These are phyloP conservation scores for Diorhabda elongata DNA, from an alignment of 1,140 invertebrate species.

Conservation along the genomic window DNA sequence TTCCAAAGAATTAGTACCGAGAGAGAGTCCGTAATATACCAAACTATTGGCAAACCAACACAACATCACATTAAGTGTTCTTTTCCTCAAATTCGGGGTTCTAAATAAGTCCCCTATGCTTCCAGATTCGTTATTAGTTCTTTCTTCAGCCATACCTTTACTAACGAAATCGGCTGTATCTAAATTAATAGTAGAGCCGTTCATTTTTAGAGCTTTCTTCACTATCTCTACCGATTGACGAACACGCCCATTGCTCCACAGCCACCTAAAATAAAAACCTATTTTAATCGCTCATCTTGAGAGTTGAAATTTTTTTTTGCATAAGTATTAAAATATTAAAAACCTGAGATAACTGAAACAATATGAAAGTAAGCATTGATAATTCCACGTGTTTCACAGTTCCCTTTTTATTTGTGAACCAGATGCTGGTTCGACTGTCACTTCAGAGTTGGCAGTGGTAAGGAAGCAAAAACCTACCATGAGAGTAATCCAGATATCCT, in stretches of 20 bases:
- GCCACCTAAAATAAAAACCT: conserved; percentile 52
- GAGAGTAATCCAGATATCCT: no score
- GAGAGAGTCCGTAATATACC: conserved; percentile 80
- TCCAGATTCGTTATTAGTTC: conserved; percentile 47
- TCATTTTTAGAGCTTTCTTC: conserved; percentile 66
- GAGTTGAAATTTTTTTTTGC: not conserved
- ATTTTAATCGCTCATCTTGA: no score
- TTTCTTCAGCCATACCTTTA: conserved; percentile 38
- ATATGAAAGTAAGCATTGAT: no score
- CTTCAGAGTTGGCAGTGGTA: no score
- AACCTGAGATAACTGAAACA: no score
- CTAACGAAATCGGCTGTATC: conserved; percentile 62
- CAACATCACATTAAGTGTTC: conserved; percentile 76
- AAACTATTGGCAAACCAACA: conserved; percentile 87
- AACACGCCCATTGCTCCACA: conserved; percentile 72
- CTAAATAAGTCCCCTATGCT: conserved; percentile 68
- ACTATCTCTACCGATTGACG: conserved; percentile 70
- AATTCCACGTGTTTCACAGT: no score
- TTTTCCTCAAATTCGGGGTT: conserved; percentile 72
- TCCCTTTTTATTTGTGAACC: no score
- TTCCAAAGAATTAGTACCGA: conserved; percentile 71
- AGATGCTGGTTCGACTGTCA: no score
- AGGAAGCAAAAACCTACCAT: no score
- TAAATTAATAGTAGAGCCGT: conserved; percentile 57
- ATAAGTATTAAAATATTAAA: not conserved